Evolutionary conservation across 2,888 invertebrate genomes (phyloP), one percentile per base, ranked within the genome.

Genomic region (Leptinotarsa rubiginosa): DNA sequence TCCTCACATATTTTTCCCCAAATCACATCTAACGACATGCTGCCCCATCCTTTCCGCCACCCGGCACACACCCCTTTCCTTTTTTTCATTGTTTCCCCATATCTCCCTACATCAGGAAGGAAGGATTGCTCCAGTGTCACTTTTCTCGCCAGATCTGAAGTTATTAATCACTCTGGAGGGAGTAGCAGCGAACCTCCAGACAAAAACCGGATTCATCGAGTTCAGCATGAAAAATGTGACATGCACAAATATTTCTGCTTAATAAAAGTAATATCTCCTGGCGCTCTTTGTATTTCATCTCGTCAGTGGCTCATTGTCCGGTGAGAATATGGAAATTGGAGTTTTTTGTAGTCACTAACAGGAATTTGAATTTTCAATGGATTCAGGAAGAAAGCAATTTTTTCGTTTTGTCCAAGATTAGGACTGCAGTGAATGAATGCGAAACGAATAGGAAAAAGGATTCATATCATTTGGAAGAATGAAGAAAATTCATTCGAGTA

Each of bases 191-290:
- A 56, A 56, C 56, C 56, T 22, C 56, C 56, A 52, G 52, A 67
- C 67, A 67, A 67, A 66, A 68, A 68, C 52, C 41, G 54, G 41
- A 68, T 68, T 68, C 68, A 68, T 68, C 41, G 52, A 41, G 54
- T 68, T 68, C 52, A 54, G 54, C 41, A 41, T 16, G 54, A 31
- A 54, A 68, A 68, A 54, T 68, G 68, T 54, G 68, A 52, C 31
- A 25, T 54, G 67, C 50, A 41, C 68, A 18, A 52, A 67, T 68
- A 68, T 68, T 31, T 54, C 68, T 68, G 22, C 68, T 25, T 68
- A 41, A 68, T 54, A 52, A 68, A 49, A 65, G 65, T 65, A 65
- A 47, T 65, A 49, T 65, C 47, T 65, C 22, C 54, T 25, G 56
- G 22, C 22, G 22, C 56, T 22, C 22, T 56, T 56, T 56, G 56